These are phyloP conservation scores for Sericinus montela DNA, from an alignment of 2,888 invertebrate species.

Conservation along the genomic window DNA sequence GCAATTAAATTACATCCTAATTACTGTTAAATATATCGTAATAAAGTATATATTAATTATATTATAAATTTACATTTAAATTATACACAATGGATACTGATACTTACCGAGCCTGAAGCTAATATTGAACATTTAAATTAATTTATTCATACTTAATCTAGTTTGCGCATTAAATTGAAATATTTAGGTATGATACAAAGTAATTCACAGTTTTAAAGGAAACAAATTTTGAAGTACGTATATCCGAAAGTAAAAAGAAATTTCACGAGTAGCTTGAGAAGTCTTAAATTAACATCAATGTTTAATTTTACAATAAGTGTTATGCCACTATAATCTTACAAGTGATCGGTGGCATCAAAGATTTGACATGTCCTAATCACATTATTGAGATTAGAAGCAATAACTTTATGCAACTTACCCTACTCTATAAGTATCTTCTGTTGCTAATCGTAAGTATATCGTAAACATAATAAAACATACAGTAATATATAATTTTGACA, in stretches of 20 bases:
- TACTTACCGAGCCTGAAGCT: neutral
- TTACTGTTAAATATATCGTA: slow-evolving; percentile 1
- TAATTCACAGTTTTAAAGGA: neutral
- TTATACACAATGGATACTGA: neutral
- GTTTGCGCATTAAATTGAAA: neutral
- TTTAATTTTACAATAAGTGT: neutral
- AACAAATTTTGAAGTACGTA: neutral
- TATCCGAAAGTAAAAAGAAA: neutral
- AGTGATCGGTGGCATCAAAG: neutral
- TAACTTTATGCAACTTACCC: neutral
- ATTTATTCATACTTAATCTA: neutral
- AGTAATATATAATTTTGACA: slow-evolving; percentile 43
- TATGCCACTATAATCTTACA: neutral
- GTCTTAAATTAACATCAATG: neutral
- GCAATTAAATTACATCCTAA: neutral
- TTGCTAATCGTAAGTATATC: slow-evolving; percentile 17
- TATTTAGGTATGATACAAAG: neutral
- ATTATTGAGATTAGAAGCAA: neutral
- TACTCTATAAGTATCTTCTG: slow-evolving; percentile 10
- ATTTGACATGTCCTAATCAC: neutral
- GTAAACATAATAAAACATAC: slow-evolving; percentile 35
- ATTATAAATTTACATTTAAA: slow-evolving; percentile 1
- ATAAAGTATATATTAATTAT: neutral
- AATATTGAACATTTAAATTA: neutral
- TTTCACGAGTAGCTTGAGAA: neutral